Conservation (phyloP, 2,113 vertebrate species). For the Plestiodon gilberti region DNA sequence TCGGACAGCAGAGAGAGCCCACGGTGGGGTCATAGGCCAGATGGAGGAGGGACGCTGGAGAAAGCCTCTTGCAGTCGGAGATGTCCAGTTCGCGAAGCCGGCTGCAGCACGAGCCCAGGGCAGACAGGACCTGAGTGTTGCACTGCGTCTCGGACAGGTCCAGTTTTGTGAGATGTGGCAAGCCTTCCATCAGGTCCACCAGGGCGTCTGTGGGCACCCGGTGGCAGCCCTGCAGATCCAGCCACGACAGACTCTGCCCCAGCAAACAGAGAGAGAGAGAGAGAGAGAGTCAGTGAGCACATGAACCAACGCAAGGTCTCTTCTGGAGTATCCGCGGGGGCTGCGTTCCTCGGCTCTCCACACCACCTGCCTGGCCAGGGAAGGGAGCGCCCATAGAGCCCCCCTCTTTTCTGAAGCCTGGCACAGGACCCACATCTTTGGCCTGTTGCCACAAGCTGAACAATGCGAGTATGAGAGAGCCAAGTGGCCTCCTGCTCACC, state of each 20-base stretch:
- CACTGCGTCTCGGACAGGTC: constrained; percentile 57
- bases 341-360: background rate
- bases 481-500: background rate
- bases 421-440: too few species aligned
- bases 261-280: accelerated
- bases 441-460: background rate
- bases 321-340: too few species aligned
- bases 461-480: too few species aligned
- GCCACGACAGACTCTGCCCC: constrained; percentile 44
- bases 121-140: constrained; percentile 50
- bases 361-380: background rate
- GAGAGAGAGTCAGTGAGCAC: too few species aligned
- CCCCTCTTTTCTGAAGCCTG: background rate
- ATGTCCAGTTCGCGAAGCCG: constrained; percentile 62
- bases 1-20: background rate
- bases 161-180: constrained; percentile 54
- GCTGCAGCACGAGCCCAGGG: constrained; percentile 51
- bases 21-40: constrained; percentile 47
- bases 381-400: background rate
- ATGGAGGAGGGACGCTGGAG: background rate
- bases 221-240: constrained; percentile 63
- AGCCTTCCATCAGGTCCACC: constrained; percentile 50
- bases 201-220: constrained; percentile 28
- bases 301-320: too few species aligned
- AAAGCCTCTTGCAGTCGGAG: constrained; percentile 56